These are phyloP conservation scores for Papilio helenus DNA, from an alignment of 1,140 invertebrate species.

Conservation along the genomic window DNA sequence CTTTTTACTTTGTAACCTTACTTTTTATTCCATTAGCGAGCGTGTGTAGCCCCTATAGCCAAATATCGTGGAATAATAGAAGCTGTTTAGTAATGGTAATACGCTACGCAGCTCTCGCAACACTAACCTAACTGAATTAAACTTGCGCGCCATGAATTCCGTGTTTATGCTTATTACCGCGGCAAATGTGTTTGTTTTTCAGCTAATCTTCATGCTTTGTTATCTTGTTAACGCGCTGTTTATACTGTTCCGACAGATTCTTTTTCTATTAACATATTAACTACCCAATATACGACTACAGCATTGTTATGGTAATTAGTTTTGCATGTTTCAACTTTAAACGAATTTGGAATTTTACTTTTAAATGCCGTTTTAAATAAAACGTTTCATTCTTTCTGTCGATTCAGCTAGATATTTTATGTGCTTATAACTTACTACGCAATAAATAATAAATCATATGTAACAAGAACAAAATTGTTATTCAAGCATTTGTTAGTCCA, in stretches of 20 bases:
- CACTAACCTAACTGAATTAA: conserved; percentile 75
- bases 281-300: neutral
- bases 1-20: conserved; percentile 83
- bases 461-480: neutral
- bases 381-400: neutral
- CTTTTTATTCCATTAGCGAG: conserved; percentile 83
- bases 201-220: conserved; percentile 45
- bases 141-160: conserved; percentile 67
- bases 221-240: conserved; percentile 21
- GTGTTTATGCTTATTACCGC: conserved; percentile 65
- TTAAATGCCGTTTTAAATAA: neutral
- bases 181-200: conserved; percentile 60
- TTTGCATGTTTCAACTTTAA: neutral
- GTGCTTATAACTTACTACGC: neutral
- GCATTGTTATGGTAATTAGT: neutral
- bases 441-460: neutral
- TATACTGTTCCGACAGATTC: conserved; percentile 24
- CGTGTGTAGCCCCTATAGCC: conserved; percentile 78
- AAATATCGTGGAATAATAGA: conserved; percentile 82
- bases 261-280: conserved; percentile 24
- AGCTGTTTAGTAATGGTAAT: conserved; percentile 82
- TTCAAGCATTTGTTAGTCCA: neutral
- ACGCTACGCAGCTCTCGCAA: conserved; percentile 66
- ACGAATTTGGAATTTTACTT: neutral
- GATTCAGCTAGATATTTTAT: neutral